Percentiles rank a stretch among this genome's conserved stretches.
phyloP scores from a whole-genome alignment of 2,797 vertebrate genomes.

The Florisuga fusca region DNA sequence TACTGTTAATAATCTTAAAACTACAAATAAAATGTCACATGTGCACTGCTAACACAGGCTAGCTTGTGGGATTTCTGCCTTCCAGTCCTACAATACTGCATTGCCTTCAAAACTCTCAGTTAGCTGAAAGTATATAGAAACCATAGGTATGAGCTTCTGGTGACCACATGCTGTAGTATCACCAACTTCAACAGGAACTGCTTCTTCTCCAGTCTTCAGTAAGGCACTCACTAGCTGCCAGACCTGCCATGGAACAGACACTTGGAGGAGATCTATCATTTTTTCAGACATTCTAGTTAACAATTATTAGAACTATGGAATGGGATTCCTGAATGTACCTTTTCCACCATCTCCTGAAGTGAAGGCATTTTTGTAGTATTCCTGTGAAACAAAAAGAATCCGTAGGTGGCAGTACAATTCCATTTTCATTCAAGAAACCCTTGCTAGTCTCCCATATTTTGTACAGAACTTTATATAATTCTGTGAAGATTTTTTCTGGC shows the following conservation, averaged over 20 bases:
- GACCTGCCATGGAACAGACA: neutral
- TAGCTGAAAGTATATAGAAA: neutral
- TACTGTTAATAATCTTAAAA: neutral
- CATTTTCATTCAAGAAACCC: neutral
- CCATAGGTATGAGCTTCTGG: neutral
- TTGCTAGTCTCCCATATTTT: neutral
- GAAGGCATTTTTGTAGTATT: conserved; percentile 91
- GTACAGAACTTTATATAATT: neutral
- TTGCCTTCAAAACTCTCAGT: neutral
- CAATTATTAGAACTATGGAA: neutral
- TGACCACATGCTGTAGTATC: neutral
- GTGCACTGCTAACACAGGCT: neutral
- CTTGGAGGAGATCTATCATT: neutral
- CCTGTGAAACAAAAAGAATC: conserved; percentile 80
- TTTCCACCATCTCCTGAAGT: conserved; percentile 94
- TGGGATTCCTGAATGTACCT: conserved; percentile 78
- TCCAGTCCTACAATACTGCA: neutral
- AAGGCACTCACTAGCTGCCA: neutral
- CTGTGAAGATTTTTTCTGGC: neutral
- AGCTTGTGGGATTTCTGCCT: neutral
- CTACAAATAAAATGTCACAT: neutral
- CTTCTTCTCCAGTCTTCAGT: neutral
- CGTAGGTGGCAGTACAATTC: conserved; percentile 52
- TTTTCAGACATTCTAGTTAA: neutral
- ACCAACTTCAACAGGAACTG: neutral